phyloP scores from a whole-genome alignment of 2,113 vertebrate genomes.

The Stigmatopora nigra region DNA sequence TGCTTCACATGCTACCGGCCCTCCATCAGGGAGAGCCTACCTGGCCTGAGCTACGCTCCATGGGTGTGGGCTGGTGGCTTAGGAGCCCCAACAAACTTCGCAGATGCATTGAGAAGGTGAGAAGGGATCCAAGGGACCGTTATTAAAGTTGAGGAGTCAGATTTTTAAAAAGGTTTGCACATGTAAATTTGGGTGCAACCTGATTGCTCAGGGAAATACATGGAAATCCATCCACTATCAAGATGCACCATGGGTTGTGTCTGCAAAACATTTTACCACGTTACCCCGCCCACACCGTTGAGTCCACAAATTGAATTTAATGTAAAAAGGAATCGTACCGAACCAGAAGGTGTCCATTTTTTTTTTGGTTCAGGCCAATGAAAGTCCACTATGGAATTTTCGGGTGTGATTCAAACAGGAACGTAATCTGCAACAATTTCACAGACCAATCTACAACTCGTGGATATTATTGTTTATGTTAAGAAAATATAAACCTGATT shows the following conservation, averaged over 20 bases:
- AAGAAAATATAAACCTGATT: slow-evolving; percentile 8
- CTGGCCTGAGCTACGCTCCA: slow-evolving; percentile 90
- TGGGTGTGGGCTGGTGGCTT: slow-evolving; percentile 97
- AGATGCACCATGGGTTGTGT: no score
- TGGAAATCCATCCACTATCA: no score
- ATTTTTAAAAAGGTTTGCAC: neutral
- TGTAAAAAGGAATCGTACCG: no score
- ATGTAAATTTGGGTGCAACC: no score
- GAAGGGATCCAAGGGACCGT: neutral
- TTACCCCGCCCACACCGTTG: no score
- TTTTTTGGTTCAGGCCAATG: no score
- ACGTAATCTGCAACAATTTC: neutral
- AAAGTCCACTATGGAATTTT: no score
- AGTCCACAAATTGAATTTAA: no score
- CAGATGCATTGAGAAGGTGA: slow-evolving; percentile 91
- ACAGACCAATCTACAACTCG: no score
- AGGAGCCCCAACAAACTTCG: slow-evolving; percentile 84
- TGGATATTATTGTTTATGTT: slow-evolving; percentile 15
- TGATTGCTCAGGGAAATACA: no score
- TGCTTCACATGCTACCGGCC: slow-evolving; percentile 85
- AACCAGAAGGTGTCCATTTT: no score
- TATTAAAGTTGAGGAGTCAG: neutral
- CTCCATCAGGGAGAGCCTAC: slow-evolving; percentile 83
- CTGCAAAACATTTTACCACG: no score
- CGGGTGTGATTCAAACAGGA: neutral